phyloP scores from a whole-genome alignment of 2,888 invertebrate genomes.

The Drosophila mimetica region DNA sequence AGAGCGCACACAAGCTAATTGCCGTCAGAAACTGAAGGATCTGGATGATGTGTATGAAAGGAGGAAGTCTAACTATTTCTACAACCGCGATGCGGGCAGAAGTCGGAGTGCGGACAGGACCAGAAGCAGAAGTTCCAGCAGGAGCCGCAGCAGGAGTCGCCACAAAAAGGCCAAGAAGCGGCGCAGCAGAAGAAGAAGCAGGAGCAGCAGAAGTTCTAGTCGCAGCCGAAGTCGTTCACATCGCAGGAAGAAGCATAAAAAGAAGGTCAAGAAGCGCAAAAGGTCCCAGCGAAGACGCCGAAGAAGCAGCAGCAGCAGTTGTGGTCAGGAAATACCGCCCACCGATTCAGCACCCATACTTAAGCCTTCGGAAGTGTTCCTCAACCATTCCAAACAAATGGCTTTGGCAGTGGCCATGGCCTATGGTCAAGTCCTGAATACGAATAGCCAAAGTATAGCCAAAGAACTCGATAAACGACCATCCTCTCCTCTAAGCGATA shows the following conservation, averaged over 20 bases:
- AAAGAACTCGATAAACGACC: constrained; percentile 1
- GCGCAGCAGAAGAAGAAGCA: constrained; percentile 20
- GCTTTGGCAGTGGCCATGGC: constrained; percentile 62
- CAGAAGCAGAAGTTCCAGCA: constrained; percentile 17
- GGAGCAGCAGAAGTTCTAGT: constrained; percentile 37
- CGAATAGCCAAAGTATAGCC: background rate
- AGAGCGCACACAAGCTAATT: constrained; percentile 64
- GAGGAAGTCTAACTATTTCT: constrained; percentile 48
- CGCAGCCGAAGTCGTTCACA: constrained; percentile 25
- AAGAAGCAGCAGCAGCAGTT: constrained; percentile 23
- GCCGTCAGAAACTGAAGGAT: constrained; percentile 71
- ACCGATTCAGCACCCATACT: background rate
- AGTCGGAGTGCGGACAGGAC: constrained; percentile 10
- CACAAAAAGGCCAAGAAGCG: constrained; percentile 5
- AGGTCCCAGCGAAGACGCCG: constrained; percentile 8
- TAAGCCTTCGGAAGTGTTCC: constrained; percentile 14
- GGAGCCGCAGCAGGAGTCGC: constrained; percentile 10
- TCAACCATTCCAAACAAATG: constrained; percentile 43
- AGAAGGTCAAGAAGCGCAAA: constrained; percentile 25
- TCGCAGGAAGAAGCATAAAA: constrained; percentile 41
- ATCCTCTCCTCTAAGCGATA: constrained; percentile 48
- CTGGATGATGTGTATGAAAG: constrained; percentile 60
- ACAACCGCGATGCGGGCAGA: constrained; percentile 19
- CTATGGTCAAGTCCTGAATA: constrained; percentile 55
- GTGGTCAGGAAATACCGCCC: background rate